These are phyloP conservation scores for Agonopterix arenella DNA, from an alignment of 2,888 invertebrate species.

Conservation along the genomic window DNA sequence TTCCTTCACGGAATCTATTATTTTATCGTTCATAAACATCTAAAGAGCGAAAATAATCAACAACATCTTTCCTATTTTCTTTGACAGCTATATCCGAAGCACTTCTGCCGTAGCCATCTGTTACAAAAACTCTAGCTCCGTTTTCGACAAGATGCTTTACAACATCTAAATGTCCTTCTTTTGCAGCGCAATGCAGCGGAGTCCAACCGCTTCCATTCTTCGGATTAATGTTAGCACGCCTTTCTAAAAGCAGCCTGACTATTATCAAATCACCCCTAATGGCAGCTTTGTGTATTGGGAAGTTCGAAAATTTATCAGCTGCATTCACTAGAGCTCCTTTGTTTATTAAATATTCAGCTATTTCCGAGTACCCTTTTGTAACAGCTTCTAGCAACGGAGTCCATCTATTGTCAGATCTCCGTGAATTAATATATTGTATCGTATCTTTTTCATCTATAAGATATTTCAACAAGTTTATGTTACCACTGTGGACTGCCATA, in stretches of 20 bases:
- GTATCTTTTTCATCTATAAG: slow-evolving; percentile 1
- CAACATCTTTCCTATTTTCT: neutral
- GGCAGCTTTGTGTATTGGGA: slow-evolving; percentile 2
- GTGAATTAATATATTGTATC: slow-evolving; percentile 2
- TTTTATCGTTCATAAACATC: neutral
- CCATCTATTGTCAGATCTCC: slow-evolving; percentile 2
- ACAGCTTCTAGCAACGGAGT: slow-evolving; percentile 5
- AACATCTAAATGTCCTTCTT: neutral
- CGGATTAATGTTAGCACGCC: neutral
- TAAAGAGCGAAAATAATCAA: neutral
- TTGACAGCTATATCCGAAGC: neutral
- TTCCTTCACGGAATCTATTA: neutral
- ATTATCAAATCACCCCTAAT: neutral
- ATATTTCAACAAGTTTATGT: slow-evolving; percentile 4
- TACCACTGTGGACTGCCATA: slow-evolving; percentile 5
- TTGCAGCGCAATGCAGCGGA: slow-evolving; percentile 1
- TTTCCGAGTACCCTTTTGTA: neutral
- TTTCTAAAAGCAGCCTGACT: neutral
- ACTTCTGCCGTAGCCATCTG: neutral
- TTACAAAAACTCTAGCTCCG: neutral
- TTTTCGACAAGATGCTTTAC: neutral
- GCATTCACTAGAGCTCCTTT: slow-evolving; percentile 2
- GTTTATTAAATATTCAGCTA: neutral
- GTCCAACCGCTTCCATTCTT: neutral
- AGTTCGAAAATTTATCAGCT: neutral